Evolutionary conservation across 2,888 invertebrate genomes (phyloP).

Genomic region (Horisme vitalbata): DNA sequence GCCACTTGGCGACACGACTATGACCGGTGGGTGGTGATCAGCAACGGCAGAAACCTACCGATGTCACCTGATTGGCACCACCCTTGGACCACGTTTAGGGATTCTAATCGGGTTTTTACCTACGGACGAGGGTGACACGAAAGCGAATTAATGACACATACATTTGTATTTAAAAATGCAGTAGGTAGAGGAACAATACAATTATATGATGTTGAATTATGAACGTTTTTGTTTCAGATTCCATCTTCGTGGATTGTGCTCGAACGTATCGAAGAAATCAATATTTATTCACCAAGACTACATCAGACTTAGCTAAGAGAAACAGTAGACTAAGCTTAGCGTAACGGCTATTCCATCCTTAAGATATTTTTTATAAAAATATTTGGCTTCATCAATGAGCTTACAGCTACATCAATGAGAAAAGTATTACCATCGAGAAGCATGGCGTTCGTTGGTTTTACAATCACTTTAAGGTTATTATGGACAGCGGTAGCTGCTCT

Average conservation of each 20-base stretch:
- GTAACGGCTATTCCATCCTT: slow-evolving; percentile 58
- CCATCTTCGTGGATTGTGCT: slow-evolving; percentile 43
- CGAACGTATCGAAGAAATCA: slow-evolving; percentile 51
- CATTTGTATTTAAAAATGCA: too few relatives aligned
- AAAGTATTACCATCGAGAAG: slow-evolving; percentile 48
- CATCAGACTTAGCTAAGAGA: slow-evolving; percentile 49
- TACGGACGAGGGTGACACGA: too few relatives aligned
- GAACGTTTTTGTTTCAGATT: slow-evolving; percentile 65
- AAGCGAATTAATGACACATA: too few relatives aligned
- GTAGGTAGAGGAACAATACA: too few relatives aligned
- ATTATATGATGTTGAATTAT: slow-evolving; percentile 3
- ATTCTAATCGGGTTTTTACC: too few relatives aligned
- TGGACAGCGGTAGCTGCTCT: slow-evolving; percentile 57
- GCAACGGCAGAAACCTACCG: too few relatives aligned
- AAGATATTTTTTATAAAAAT: slow-evolving; percentile 58
- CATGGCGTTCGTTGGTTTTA: slow-evolving; percentile 63
- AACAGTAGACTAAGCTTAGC: slow-evolving; percentile 39
- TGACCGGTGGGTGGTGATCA: too few relatives aligned
- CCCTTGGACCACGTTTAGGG: too few relatives aligned
- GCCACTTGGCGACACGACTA: too few relatives aligned
- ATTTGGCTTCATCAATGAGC: slow-evolving; percentile 61
- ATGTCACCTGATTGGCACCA: too few relatives aligned
- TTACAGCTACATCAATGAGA: slow-evolving; percentile 49
- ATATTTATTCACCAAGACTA: slow-evolving; percentile 48
- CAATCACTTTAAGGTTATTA: slow-evolving; percentile 62